Evolutionary conservation across 37 sponge, comb jelly and placozoan species (phyloP), one percentile per base, ranked within the genome.

Genomic region (Axinella damicornis): DNA sequence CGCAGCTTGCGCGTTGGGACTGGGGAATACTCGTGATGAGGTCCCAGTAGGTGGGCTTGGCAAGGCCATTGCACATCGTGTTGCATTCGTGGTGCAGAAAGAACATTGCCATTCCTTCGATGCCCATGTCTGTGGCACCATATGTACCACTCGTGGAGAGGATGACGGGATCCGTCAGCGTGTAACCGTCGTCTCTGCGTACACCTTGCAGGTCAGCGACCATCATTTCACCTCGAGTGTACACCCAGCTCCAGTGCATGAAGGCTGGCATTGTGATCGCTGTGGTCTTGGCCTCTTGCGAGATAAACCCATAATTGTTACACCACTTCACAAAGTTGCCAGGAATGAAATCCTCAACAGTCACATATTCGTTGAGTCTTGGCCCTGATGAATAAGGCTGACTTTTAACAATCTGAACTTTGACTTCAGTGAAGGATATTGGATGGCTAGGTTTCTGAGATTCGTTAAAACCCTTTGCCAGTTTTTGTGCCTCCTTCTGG

Each of bases 141-240:
- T 88, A 88, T 11, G 33, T 33, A 1, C 69, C 59, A 34, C 27
- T 41, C 21, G 52, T 32, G n/a, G 87, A 86, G 25, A 86, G 25
- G 1, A 88, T 38, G 22, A 68, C 82, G 1, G 88, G 88, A 58
- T 88, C 88, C 39, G 88, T 88, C 6, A 88, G 83, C 31, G 38
- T 57, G 61, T 58, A 71, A 25, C 22, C 40, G 52, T 76, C 71
- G 21, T 74, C 60, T 17, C 6, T 39, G 61, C 77, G 39, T 24
- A 88, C 88, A 1, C 88, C 88, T 52, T 88, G 88, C 34, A 88
- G 40, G 71, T 82, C 82, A 52, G 83, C 82, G 22, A 76, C 53
- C 88, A 88, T 88, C 32, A 39, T 31, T 21, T 88, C 59, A 24
- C 83, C 82, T 39, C 53, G 30, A 24, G 82, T 88, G 88, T 88